Conservation (phyloP, 2,797 vertebrate genomes). For the Mormyrops attenuatus region DNA sequence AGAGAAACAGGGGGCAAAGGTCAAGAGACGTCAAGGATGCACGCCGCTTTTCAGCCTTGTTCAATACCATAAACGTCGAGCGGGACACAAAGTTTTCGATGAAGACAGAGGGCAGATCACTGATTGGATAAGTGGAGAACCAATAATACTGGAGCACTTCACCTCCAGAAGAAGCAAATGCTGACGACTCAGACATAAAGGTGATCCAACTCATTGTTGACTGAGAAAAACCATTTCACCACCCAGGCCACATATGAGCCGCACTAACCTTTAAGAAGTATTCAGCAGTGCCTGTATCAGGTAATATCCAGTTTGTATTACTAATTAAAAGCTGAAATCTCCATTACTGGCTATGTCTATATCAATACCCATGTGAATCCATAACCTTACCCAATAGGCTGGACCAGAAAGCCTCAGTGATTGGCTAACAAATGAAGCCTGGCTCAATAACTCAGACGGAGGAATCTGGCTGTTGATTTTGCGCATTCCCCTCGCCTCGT, state of each 20-base stretch:
- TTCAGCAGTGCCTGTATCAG: not conserved
- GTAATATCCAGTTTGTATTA: not conserved
- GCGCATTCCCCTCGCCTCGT: not conserved
- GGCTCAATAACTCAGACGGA: not conserved
- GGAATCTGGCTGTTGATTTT: not conserved
- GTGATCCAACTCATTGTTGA: not conserved
- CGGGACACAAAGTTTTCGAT: not conserved
- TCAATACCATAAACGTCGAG: not conserved
- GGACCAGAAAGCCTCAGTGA: not conserved
- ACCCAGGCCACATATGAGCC: not conserved
- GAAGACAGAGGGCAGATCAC: not conserved
- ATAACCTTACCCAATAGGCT: not conserved
- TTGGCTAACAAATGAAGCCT: not conserved
- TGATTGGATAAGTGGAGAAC: not conserved
- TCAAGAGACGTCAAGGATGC: not conserved
- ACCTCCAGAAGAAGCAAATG: not conserved
- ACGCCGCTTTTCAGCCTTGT: not conserved
- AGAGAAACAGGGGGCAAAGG: slow-evolving; percentile 26
- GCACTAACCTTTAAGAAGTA: not conserved
- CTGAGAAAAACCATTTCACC: not conserved
- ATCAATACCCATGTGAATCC: not conserved
- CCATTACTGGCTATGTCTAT: not conserved
- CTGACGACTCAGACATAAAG: not conserved
- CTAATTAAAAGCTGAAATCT: not conserved
- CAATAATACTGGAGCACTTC: not conserved